Evolutionary conservation across 2,888 invertebrate species (phyloP).

Genomic region (Caenorhabditis virilis): DNA sequence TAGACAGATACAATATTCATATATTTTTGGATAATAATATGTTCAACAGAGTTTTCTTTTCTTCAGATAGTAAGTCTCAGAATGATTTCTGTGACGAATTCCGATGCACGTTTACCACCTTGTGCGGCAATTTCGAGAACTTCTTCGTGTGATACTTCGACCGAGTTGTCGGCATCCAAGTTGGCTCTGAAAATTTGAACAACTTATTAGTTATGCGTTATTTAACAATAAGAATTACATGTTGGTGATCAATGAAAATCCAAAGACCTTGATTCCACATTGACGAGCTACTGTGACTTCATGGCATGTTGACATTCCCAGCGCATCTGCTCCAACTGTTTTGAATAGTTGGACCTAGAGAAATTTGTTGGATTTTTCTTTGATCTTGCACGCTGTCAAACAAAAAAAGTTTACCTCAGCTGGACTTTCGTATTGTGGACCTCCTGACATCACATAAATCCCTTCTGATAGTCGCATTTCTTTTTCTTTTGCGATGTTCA

Average conservation of each 20-base stretch:
- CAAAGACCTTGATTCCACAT: constrained; percentile 82
- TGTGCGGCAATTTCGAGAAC: constrained; percentile 61
- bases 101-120: constrained; percentile 56
- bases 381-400: no score
- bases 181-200: constrained; percentile 54
- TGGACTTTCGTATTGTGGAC: constrained; percentile 92
- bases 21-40: no score
- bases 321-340: constrained; percentile 63
- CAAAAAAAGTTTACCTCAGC: no score
- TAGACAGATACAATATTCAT: no score
- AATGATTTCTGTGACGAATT: constrained; percentile 54
- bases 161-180: constrained; percentile 60
- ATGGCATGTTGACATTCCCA: constrained; percentile 78
- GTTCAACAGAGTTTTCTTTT: no score
- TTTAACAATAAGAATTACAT: no score
- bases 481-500: constrained; percentile 72
- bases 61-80: constrained; percentile 10
- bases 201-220: no score
- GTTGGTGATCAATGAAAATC: constrained; percentile 92
- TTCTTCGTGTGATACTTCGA: constrained; percentile 65
- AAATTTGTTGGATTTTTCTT: no score
- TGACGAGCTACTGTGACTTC: constrained; percentile 90
- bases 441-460: constrained; percentile 88
- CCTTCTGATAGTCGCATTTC: constrained; percentile 78
- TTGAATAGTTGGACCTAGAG: constrained; percentile 54